Conservation (phyloP, 2,797 vertebrate genomes). For the Myripristis murdjan region DNA sequence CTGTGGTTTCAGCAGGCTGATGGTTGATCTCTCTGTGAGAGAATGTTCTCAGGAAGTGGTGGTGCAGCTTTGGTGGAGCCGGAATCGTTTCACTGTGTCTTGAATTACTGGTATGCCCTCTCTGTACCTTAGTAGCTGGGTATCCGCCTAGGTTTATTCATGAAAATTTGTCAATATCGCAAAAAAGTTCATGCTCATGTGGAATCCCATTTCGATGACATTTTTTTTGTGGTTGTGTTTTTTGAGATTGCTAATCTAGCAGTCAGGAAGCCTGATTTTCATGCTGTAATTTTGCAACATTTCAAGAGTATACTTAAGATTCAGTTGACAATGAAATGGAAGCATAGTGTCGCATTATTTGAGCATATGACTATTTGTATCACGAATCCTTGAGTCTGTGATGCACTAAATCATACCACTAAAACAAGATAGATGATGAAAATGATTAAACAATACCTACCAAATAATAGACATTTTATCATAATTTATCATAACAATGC, state of each 20-base stretch:
- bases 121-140: neutral
- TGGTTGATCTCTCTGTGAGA: neutral
- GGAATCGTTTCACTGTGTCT: neutral
- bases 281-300: too few species aligned
- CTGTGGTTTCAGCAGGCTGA: neutral
- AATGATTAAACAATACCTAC: too few species aligned
- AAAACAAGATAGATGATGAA: too few species aligned
- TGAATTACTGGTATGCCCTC: neutral
- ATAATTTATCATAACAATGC: too few species aligned
- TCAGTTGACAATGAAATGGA: too few species aligned
- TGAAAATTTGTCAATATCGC: neutral
- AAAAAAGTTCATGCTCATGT: neutral
- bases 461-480: too few species aligned
- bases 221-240: neutral
- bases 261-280: neutral
- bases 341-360: neutral
- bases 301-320: too few species aligned
- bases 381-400: neutral
- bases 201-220: neutral
- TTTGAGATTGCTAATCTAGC: neutral
- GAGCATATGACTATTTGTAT: neutral
- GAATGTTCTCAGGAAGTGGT: slow-evolving; percentile 8
- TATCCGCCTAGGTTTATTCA: neutral
- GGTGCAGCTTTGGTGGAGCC: neutral
- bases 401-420: too few species aligned